phyloP scores from a whole-genome alignment of 2,888 invertebrate species.

The Prosopocoilus inquinatus region DNA sequence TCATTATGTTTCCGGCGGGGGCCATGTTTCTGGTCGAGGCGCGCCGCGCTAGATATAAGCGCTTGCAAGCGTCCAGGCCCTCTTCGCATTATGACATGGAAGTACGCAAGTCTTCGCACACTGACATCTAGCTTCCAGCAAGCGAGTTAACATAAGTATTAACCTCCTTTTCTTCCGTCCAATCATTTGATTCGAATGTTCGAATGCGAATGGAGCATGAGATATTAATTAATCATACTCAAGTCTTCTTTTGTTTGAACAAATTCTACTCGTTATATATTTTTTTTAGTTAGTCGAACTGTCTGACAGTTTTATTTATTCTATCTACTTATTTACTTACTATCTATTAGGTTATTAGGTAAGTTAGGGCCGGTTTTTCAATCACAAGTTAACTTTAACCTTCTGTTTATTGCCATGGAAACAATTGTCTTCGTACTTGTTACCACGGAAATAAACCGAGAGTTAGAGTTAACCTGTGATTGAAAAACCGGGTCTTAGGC shows the following conservation, averaged over 20 bases:
- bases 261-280: neutral
- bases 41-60: constrained; percentile 72
- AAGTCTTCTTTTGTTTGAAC: neutral
- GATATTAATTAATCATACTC: neutral
- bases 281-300: neutral
- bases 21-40: constrained; percentile 82
- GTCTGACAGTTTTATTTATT: neutral
- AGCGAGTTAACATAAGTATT: neutral
- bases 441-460: too few species aligned
- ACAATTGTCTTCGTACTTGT: too few species aligned
- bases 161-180: constrained; percentile 7
- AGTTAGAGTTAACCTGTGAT: too few species aligned
- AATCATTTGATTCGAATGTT: constrained; percentile 7
- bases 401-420: too few species aligned
- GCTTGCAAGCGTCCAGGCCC: constrained; percentile 67
- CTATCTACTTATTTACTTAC: too few species aligned
- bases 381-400: too few species aligned
- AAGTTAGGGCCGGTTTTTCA: too few species aligned
- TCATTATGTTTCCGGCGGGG: constrained; percentile 73
- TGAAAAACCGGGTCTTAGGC: too few species aligned
- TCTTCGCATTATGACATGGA: constrained; percentile 66
- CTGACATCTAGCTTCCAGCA: constrained; percentile 61
- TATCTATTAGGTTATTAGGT: too few species aligned
- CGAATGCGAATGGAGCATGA: neutral
- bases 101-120: constrained; percentile 65